Evolutionary conservation across 2,113 vertebrate species (phyloP), one percentile per base, ranked within the genome.

Genomic region (Hypanus sabinus): DNA sequence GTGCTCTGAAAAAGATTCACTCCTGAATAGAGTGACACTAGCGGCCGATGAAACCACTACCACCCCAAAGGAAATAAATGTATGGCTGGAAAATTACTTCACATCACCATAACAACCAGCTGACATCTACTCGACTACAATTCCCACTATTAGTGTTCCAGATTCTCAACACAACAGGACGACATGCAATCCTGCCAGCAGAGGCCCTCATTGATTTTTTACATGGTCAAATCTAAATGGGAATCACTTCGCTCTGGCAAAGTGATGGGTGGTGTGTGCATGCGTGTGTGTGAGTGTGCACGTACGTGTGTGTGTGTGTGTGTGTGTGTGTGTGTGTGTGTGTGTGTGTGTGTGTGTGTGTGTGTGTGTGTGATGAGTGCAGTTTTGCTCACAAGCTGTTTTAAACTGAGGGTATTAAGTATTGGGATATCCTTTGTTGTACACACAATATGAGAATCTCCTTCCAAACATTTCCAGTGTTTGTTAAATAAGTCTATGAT

Each of bases 161-260:
- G 16, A 68, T 30, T 30, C 70, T 55, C 24, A 73, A 22, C 46
- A 85, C 68, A 46, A n/a, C 22, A 9, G 24, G 71, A 20, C 10
- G 36, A 93, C 22, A 27, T 93, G 68, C 11, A 55, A 24, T 55
- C 36, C 70, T 73, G 38, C 68, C 91, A 93, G 70, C 27, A 93
- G 91, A 93, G 91, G 91, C 68, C 91, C 91, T 93, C 33, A 1
- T 93, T 73, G 91, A 93, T 93, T 93, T 46, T 90, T 73, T 73
- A 93, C 1, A 38, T 70, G 46, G 36, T 93, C 36, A 55, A 27
- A 30, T 70, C 14, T 68, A 24, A 73, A 46, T 30, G 38, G 10
- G 36, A 93, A 27, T 73, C 91, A 30, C 16, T 9, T 65, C 0
- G 30, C 68, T 20, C 30, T 33, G 60, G 85, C 30, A 30, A 14